Percentiles rank a stretch among this genome's conserved stretches.
Evolutionary conservation across 2,113 vertebrate genomes (phyloP).

Genomic region (Sylvicapra grimmia): DNA sequence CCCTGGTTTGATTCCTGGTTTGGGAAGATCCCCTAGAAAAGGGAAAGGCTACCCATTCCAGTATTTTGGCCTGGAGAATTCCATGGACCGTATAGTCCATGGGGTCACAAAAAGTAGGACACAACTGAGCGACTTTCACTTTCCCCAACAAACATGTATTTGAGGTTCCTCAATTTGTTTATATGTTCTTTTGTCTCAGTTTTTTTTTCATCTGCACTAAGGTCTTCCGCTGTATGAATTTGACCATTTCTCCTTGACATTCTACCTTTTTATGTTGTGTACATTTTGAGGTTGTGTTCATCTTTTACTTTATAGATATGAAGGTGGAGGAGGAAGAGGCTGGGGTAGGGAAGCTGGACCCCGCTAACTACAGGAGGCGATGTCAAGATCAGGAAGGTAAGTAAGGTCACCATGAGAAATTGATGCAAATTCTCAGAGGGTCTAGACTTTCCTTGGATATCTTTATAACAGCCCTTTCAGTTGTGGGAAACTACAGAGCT

Average conservation of each 20-base stretch:
- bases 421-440: neutral
- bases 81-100: neutral
- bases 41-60: neutral
- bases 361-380: conserved; percentile 9
- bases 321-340: conserved; percentile 53
- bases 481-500: neutral
- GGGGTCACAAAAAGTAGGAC: accelerated
- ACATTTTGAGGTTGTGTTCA: conserved; percentile 17
- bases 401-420: conserved; percentile 19
- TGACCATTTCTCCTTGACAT: conserved; percentile 12
- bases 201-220: neutral
- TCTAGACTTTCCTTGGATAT: neutral
- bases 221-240: neutral
- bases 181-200: neutral
- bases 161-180: neutral
- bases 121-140: neutral
- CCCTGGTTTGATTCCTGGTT: neutral
- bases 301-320: conserved; percentile 57
- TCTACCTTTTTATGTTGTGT: neutral
- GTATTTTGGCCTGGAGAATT: neutral
- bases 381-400: conserved; percentile 48
- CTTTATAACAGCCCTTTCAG: neutral
- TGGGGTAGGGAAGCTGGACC: conserved; percentile 17
- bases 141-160: neutral
- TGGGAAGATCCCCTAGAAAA: neutral